Evolutionary conservation across 2,888 invertebrate species (phyloP).

Genomic region (Sinotaia quadrata): DNA sequence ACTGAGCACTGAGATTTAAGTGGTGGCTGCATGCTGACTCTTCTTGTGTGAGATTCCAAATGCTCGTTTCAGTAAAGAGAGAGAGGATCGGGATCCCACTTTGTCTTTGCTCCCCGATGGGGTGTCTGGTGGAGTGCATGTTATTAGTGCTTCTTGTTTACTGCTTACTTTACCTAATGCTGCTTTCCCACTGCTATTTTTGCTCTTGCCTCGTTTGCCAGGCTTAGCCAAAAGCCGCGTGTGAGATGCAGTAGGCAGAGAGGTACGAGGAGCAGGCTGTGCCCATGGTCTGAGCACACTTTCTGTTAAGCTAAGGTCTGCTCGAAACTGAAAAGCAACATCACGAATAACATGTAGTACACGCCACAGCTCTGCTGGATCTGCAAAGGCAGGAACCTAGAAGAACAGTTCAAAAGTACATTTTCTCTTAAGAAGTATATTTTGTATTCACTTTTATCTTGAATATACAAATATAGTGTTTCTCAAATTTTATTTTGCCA

Average conservation of each 20-base stretch:
- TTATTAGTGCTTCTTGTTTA: not conserved
- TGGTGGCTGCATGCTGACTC: not conserved
- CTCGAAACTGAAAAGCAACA: slow-evolving; percentile 8
- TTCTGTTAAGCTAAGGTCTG: not conserved
- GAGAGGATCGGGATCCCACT: not conserved
- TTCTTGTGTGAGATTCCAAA: slow-evolving; percentile 5
- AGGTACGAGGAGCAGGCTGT: not conserved
- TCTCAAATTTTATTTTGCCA: too few relatives aligned
- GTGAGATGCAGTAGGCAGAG: not conserved
- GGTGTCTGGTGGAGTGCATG: not conserved
- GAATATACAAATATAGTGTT: too few relatives aligned
- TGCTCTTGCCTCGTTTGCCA: not conserved
- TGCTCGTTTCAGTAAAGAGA: slow-evolving; percentile 2
- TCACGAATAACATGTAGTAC: not conserved
- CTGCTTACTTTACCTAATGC: not conserved
- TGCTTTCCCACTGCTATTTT: not conserved
- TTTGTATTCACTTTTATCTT: too few relatives aligned
- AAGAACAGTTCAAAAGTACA: too few relatives aligned
- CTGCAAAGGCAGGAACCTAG: not conserved
- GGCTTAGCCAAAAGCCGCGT: too few relatives aligned
- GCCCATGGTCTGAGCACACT: not conserved
- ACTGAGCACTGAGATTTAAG: too few relatives aligned
- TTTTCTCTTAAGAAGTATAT: too few relatives aligned
- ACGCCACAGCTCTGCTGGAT: not conserved
- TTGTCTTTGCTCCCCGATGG: not conserved